Percentiles rank a stretch among this genome's conserved stretches.
Conservation (phyloP, 1,140 invertebrate genomes). For the Calliopsis andreniformis region DNA sequence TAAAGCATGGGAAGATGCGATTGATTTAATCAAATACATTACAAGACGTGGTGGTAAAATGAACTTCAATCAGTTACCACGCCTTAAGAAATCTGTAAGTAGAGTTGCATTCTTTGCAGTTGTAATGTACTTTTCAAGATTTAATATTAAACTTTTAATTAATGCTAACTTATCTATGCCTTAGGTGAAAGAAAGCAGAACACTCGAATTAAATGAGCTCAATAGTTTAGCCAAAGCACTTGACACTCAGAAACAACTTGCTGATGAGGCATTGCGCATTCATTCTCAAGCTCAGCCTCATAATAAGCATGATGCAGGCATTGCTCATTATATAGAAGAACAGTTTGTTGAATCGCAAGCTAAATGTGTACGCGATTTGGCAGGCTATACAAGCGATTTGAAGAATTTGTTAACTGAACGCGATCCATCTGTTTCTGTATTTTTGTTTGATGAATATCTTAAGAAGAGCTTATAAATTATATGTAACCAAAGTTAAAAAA, state of each 20-base stretch:
- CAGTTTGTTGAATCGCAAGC: slow-evolving; percentile 87
- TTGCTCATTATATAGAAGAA: slow-evolving; percentile 88
- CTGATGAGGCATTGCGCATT: slow-evolving; percentile 85
- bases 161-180: slow-evolving; percentile 19
- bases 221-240: slow-evolving; percentile 88
- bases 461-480: slow-evolving; percentile 78
- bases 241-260: slow-evolving; percentile 88
- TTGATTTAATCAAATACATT: slow-evolving; percentile 89
- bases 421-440: slow-evolving; percentile 85
- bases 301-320: slow-evolving; percentile 72
- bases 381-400: slow-evolving; percentile 88
- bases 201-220: slow-evolving; percentile 83
- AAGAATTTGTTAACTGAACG: slow-evolving; percentile 84
- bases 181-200: slow-evolving; percentile 67
- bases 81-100: slow-evolving; percentile 68
- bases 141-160: background rate
- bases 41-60: slow-evolving; percentile 86
- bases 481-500: slow-evolving; percentile 14
- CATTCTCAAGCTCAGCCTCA: slow-evolving; percentile 79
- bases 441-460: slow-evolving; percentile 90
- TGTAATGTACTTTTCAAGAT: slow-evolving; percentile 5
- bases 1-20: slow-evolving; percentile 87
- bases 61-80: slow-evolving; percentile 77
- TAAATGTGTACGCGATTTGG: slow-evolving; percentile 85
- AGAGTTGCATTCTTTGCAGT: background rate